phyloP scores from a whole-genome alignment of 2,113 vertebrate genomes.

The Melierax canorus region DNA sequence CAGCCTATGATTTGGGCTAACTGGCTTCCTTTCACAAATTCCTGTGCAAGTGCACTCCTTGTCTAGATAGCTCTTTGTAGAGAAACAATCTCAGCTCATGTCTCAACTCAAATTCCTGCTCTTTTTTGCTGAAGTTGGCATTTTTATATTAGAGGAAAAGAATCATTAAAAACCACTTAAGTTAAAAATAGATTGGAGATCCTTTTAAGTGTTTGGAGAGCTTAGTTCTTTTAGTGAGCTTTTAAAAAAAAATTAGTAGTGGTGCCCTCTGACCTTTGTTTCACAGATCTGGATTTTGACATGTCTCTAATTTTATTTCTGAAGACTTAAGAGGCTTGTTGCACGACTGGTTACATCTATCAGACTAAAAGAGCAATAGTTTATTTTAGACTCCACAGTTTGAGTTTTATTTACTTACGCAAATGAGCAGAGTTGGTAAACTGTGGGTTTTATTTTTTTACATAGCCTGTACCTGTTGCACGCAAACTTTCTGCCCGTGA shows the following conservation, averaged over 20 bases:
- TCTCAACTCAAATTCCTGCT: not conserved
- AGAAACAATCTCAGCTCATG: not conserved
- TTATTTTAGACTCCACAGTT: not conserved
- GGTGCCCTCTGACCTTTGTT: not conserved
- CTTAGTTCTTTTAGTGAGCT: not conserved
- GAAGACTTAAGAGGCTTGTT: not conserved
- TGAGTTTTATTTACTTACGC: not conserved
- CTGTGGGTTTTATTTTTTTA: not conserved
- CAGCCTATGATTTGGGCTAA: not conserved
- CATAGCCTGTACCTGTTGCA: constrained; percentile 94
- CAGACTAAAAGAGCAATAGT: not conserved
- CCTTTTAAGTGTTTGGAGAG: not conserved
- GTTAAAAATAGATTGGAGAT: not conserved
- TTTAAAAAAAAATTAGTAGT: not conserved
- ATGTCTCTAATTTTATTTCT: not conserved
- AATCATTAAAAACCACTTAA: not conserved
- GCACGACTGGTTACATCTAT: not conserved
- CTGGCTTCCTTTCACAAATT: not conserved
- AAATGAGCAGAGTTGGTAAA: not conserved
- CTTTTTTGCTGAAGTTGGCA: not conserved
- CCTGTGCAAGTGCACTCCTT: not conserved
- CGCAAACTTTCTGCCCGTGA: constrained; percentile 94
- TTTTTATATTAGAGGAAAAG: not conserved
- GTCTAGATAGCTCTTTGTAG: not conserved
- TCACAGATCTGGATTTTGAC: not conserved